phyloP scores from a whole-genome alignment of 2,797 vertebrate genomes.

The Poecile montanus region DNA sequence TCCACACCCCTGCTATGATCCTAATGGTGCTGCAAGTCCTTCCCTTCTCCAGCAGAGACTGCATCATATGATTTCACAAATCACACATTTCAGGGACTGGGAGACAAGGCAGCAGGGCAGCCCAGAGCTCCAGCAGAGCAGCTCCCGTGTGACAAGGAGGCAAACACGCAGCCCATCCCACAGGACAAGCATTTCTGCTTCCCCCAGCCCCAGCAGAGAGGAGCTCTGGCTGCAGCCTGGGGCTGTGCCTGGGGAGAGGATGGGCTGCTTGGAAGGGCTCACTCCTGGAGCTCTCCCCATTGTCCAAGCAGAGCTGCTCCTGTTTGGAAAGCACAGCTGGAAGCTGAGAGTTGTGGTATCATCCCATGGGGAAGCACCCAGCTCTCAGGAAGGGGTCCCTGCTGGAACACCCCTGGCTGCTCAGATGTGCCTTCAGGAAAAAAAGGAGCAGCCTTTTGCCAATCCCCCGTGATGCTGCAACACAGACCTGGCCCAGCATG shows the following conservation, averaged over 20 bases:
- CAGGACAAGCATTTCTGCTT: neutral
- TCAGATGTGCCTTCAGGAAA: neutral
- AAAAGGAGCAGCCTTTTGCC: neutral
- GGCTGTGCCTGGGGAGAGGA: slow-evolving; percentile 14
- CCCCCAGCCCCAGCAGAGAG: slow-evolving; percentile 35
- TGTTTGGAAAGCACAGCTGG: slow-evolving; percentile 27
- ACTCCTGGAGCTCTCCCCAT: neutral
- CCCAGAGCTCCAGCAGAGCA: slow-evolving; percentile 74
- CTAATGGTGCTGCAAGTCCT: slow-evolving; percentile 59
- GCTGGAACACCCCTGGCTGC: slow-evolving; percentile 5
- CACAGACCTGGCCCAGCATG: neutral
- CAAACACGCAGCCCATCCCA: slow-evolving; percentile 20
- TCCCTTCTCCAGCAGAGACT: slow-evolving; percentile 62
- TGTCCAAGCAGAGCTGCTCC: slow-evolving; percentile 41
- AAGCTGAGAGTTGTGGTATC: neutral
- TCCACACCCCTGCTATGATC: slow-evolving; percentile 67
- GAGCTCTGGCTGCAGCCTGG: neutral
- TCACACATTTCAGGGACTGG: slow-evolving; percentile 54
- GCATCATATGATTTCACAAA: slow-evolving; percentile 62
- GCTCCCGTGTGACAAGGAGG: slow-evolving; percentile 63
- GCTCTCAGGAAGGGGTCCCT: slow-evolving; percentile 46
- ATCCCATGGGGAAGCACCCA: slow-evolving; percentile 42
- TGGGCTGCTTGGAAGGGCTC: neutral
- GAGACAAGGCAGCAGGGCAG: slow-evolving; percentile 63
- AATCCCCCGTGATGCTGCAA: neutral